A percentile compares a stretch with the other conserved stretches of the same genome.
These are phyloP conservation scores for Berghia stephanieae DNA, from an alignment of 1,140 invertebrate species.

Conservation along the genomic window DNA sequence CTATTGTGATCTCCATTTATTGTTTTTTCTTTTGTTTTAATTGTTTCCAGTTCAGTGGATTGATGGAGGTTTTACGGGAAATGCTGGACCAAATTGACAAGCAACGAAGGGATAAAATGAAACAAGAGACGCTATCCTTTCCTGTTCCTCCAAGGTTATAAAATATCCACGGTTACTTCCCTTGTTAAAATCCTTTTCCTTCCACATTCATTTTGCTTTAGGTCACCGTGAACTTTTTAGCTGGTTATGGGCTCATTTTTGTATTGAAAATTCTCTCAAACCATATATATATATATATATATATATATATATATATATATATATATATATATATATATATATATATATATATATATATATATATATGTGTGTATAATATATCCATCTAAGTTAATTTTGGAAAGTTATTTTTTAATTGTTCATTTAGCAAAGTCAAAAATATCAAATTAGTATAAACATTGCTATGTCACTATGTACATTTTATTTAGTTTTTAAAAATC, in stretches of 20 bases:
- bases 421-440: no score
- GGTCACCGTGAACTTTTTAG: background rate
- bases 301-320: background rate
- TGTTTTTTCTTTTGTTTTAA: background rate
- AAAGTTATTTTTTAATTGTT: no score
- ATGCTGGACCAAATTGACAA: conserved; percentile 93
- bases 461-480: background rate
- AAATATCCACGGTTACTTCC: background rate
- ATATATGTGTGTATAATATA: background rate
- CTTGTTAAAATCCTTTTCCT: background rate
- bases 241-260: background rate
- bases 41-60: conserved; percentile 73
- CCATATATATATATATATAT: background rate
- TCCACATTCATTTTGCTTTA: background rate
- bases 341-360: background rate
- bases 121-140: conserved; percentile 51
- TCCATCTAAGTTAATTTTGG: no score
- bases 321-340: conserved; percentile 8
- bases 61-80: conserved; percentile 90
- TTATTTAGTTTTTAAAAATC: background rate
- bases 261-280: no score
- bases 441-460: no score
- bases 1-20: background rate
- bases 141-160: conserved; percentile 53
- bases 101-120: conserved; percentile 65